Base-by-base conservation (phyloP, 2,888 invertebrate species). In the Exocentrus adspersus region DNA sequence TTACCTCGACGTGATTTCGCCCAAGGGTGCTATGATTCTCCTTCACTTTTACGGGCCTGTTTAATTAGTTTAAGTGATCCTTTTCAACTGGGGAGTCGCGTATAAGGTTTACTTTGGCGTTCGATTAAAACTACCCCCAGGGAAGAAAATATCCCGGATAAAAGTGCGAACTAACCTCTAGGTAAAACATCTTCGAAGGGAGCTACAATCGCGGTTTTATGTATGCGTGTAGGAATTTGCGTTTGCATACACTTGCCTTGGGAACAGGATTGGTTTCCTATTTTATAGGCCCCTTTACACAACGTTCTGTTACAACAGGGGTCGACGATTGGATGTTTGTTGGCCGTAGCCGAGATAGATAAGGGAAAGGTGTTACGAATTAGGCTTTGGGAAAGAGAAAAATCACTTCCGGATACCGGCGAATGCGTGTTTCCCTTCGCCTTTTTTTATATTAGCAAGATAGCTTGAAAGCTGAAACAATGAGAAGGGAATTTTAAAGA, bases 221-320 rank as follows among this genome's bases (percentile, higher is more conserved):
- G n/a, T 12, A 32, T 30, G 17, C 19, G 17, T n/a, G n/a, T 6
- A 12, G 30, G 32, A 1, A 4, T 32, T 7, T 17, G 12, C 65
- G 61, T 73, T 69, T 69, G 69, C 72, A 72, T 75, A 74, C 74
- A 73, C 75, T 72, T 74, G 75, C 72, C 74, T 67, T 24, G 45
- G 68, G 68, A 3, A 53, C 70, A 72, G 75, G 77, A 76, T 76
- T 77, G 77, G 72, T 75, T 75, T 75, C 74, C 74, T 72, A 77
- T 75, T 76, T 77, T 75, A 75, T 76, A 71, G 72, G 71, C 65
- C 65, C 59, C 65, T 72, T 63, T 53, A 32, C 64, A 19, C 42
- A 21, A 28, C 20, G 16, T 52, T 51, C 56, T 42, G 42, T 14
- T 41, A 28, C 30, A 19, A 28, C n/a, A 45, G 30, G 9, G 32